phyloP scores from a whole-genome alignment of 2,797 vertebrate genomes.

The Coluber constrictor region DNA sequence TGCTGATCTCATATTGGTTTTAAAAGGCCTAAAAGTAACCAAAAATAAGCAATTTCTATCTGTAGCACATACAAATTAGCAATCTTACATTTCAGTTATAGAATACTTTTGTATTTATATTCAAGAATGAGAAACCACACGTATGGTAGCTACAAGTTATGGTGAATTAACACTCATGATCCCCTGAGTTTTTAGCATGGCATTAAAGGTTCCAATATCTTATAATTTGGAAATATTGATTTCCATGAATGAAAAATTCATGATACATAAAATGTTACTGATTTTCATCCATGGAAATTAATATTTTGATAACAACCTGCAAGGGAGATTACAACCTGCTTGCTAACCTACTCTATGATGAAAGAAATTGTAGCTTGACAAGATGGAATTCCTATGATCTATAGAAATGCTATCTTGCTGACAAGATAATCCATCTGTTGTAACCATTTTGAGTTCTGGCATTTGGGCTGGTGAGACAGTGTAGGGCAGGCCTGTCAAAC shows the following conservation, averaged over 20 bases:
- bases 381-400: background rate
- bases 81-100: background rate
- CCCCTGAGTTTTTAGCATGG: background rate
- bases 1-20: conserved; percentile 51
- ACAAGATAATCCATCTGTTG: background rate
- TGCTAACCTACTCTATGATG: background rate
- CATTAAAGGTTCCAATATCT: conserved; percentile 17
- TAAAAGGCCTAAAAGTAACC: conserved; percentile 51
- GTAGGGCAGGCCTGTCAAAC: background rate
- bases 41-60: background rate
- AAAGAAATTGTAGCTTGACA: background rate
- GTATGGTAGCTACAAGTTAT: background rate
- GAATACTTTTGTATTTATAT: background rate
- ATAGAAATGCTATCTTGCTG: background rate
- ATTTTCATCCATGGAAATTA: background rate
- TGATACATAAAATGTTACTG: background rate
- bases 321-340: background rate
- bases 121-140: background rate
- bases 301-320: background rate
- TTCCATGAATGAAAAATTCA: background rate
- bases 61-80: conserved; percentile 19
- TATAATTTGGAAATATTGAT: background rate
- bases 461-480: background rate
- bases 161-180: background rate
- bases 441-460: background rate